phyloP scores from a whole-genome alignment of 2,888 invertebrate species.

The Xestia ashworthii region DNA sequence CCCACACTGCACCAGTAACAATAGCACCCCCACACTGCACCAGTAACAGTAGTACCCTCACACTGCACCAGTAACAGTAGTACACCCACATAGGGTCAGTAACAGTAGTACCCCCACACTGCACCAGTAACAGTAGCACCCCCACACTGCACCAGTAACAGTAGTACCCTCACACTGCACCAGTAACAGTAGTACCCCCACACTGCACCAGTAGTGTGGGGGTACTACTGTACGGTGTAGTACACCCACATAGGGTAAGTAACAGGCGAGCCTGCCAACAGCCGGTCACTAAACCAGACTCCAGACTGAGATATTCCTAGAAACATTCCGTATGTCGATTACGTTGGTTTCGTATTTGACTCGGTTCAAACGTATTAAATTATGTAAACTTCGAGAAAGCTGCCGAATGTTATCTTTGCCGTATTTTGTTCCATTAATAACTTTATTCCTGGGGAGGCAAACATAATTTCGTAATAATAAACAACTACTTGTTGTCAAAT shows the following conservation, averaged over 20 bases:
- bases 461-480: background rate
- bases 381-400: background rate
- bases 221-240: too few species aligned
- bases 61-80: too few species aligned
- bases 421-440: background rate
- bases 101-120: too few species aligned
- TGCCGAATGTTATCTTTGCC: background rate
- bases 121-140: too few species aligned
- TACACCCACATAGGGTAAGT: background rate
- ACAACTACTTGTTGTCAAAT: constrained; percentile 1
- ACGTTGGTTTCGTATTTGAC: background rate
- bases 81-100: too few species aligned
- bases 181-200: too few species aligned
- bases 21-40: too few species aligned
- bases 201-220: too few species aligned
- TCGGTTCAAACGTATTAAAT: background rate
- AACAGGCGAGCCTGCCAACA: background rate
- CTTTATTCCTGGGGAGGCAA: background rate
- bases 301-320: background rate
- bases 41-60: too few species aligned
- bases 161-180: too few species aligned
- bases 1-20: too few species aligned
- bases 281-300: background rate
- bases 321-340: background rate
- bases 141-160: too few species aligned